These are phyloP conservation scores for Microlaimidae sp. DNA, from an alignment of 2,888 invertebrate genomes.

Conservation along the genomic window DNA sequence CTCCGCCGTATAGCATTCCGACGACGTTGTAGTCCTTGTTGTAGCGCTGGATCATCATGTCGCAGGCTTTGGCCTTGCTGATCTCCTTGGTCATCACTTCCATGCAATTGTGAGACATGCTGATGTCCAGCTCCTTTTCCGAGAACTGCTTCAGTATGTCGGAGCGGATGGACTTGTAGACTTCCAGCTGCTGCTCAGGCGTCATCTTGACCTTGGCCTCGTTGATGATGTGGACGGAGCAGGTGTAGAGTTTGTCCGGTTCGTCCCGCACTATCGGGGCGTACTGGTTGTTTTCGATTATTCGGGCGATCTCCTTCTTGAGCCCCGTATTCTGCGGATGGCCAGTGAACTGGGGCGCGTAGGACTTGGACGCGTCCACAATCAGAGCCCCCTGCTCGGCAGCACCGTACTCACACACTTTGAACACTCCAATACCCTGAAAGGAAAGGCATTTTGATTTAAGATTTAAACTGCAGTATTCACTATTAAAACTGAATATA, in stretches of 20 bases:
- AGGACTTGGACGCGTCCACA: conserved; percentile 10
- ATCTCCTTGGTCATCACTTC: conserved; percentile 13
- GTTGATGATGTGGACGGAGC: conserved; percentile 13
- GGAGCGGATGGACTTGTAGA: conserved; percentile 2
- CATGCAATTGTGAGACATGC: conserved; percentile 14
- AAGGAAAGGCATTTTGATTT: too few species aligned
- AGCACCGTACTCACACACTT: conserved; percentile 12
- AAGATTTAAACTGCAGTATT: too few species aligned
- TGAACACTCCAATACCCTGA: not conserved
- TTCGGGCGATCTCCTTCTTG: not conserved
- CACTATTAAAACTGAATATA: too few species aligned
- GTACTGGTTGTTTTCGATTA: conserved; percentile 3
- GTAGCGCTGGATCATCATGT: conserved; percentile 5
- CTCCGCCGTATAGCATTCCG: conserved; percentile 9
- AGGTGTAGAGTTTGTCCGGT: conserved; percentile 14
- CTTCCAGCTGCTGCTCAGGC: not conserved
- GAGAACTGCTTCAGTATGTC: conserved; percentile 6
- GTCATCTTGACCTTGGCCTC: conserved; percentile 9
- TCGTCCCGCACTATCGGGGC: conserved; percentile 7
- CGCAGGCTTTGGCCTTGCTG: conserved; percentile 12
- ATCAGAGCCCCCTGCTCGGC: conserved; percentile 14
- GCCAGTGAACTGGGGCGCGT: conserved; percentile 7
- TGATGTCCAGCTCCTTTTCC: not conserved
- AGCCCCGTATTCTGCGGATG: not conserved
- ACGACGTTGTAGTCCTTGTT: conserved; percentile 3